Evolutionary conservation across 2,888 invertebrate genomes (phyloP).

Genomic region (Tetranychus truncatus): DNA sequence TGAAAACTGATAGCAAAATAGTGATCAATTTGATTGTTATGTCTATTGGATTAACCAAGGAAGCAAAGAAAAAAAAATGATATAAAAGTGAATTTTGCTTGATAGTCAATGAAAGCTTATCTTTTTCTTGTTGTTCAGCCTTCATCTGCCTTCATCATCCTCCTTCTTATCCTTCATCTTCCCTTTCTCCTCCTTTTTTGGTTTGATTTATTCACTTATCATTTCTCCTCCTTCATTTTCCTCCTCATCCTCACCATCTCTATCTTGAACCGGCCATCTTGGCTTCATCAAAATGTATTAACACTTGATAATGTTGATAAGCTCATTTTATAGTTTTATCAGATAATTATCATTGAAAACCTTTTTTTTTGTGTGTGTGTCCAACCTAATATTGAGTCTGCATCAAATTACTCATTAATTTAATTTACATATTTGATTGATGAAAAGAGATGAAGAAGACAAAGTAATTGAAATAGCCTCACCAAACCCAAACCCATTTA

Average conservation of each 20-base stretch:
- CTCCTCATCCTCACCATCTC: background rate
- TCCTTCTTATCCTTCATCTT: background rate
- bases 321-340: background rate
- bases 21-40: background rate
- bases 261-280: background rate
- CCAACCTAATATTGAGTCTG: no score
- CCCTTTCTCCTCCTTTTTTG: background rate
- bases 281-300: background rate
- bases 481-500: no score
- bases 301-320: constrained; percentile 1
- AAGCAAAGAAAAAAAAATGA: background rate
- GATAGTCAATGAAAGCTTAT: background rate
- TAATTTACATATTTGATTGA: background rate
- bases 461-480: no score
- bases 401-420: background rate
- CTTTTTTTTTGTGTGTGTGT: no score
- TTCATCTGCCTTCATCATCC: background rate
- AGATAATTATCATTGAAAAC: background rate
- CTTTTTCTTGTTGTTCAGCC: background rate
- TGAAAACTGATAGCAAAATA: background rate
- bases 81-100: background rate
- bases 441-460: background rate
- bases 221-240: no score
- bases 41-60: background rate
- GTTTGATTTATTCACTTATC: background rate